Conservation (phyloP, 2,888 invertebrate species). For the Molorchus minor region DNA sequence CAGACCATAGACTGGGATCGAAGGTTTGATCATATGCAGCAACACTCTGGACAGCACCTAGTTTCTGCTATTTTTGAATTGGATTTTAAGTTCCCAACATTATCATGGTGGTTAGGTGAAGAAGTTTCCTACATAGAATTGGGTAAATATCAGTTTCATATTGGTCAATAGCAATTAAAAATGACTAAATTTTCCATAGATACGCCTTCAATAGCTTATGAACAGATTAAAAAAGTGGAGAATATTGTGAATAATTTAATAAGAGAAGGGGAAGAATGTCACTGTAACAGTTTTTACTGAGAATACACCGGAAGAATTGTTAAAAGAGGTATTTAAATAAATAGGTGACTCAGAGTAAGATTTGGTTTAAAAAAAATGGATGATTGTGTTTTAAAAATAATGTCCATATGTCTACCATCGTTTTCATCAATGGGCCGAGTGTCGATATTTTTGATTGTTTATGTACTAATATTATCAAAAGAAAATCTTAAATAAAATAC, state of each 20-base stretch:
- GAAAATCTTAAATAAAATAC: no score
- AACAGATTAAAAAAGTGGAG: conserved; percentile 69
- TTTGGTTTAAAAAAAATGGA: no score
- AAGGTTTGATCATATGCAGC: conserved; percentile 90
- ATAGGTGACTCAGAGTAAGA: no score
- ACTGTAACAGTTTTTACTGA: conserved; percentile 70
- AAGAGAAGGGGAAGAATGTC: conserved; percentile 70
- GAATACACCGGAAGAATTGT: conserved; percentile 66
- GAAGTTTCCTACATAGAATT: conserved; percentile 79
- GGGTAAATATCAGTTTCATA: no score
- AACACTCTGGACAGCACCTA: conserved; percentile 88
- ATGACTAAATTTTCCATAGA: no score
- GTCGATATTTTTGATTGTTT: no score
- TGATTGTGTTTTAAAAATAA: no score
- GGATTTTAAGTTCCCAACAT: conserved; percentile 74
- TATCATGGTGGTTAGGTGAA: conserved; percentile 85
- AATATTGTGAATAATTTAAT: conserved; percentile 75
- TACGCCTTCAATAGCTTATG: conserved; percentile 65
- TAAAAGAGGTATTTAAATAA: conserved; percentile 48
- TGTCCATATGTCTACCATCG: no score
- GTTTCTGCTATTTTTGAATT: conserved; percentile 80
- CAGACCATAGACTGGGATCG: conserved; percentile 79
- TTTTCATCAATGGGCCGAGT: no score
- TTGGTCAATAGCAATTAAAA: no score
- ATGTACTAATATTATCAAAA: no score